Evolutionary conservation across 2,113 vertebrate genomes (phyloP), one percentile per base, ranked within the genome.

Genomic region (Podarcis cretensis): DNA sequence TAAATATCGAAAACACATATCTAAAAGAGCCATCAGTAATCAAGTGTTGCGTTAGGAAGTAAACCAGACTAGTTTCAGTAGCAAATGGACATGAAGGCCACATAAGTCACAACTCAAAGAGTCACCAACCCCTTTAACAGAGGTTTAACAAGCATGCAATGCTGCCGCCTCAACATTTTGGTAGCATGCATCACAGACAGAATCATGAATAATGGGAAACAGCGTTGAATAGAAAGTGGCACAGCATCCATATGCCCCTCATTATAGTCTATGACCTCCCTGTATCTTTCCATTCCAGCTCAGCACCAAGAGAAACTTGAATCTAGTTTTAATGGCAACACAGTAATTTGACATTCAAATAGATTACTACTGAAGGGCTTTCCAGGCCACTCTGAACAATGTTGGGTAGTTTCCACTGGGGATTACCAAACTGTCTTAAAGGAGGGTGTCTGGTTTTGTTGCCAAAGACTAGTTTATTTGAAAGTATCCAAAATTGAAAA

Each of bases 401-500:
- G 30, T 30, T 3, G 0, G 77, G 68, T 0, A 0, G 10, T 86
- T 73, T 71, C 48, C 6, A 27, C 14, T 71, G 40, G 91, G 2
- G 73, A 43, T 73, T 93, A 75, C 85, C 66, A 84, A 89, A 92
- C 0, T 6, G 68, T 37, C 69, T 92, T 68, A 84, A 32, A 87
- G 82, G 88, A 14, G 91, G 59, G 75, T 27, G 4, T 6, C 27
- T 37, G 10, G 16, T 65, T 69, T 91, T 93, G 48, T 69, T 89
- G 79, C 88, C 90, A 81, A 65, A 89, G 86, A 84, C 32, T 40
- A 65, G 23, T 93, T 94, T 95, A 94, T 94, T 95, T 93, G 77
- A 89, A 93, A 94, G 85, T 93, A 91, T 90, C 88, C 86, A 79
- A 94, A 86, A 92, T 2, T 1, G 88, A 89, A 92, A 92, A 93